Evolutionary conservation across 2,888 invertebrate genomes (phyloP).

Genomic region (Capitulum mitella): DNA sequence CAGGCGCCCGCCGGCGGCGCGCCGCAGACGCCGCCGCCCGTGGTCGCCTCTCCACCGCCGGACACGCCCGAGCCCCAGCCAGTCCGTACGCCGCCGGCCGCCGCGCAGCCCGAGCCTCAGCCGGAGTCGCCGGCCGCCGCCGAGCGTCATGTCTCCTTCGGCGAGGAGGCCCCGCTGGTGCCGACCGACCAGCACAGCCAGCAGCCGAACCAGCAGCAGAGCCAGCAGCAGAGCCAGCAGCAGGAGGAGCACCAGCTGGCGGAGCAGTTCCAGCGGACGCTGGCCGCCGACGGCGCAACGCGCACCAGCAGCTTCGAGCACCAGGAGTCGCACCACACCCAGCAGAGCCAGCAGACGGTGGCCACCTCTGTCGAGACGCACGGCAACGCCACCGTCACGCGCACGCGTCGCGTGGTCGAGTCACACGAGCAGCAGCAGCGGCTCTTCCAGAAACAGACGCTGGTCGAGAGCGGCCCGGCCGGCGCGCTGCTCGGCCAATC

Average conservation of each 20-base stretch:
- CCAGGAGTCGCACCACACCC: not conserved
- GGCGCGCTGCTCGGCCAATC: not conserved
- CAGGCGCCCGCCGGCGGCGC: not conserved
- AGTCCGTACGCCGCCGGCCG: slow-evolving; percentile 3
- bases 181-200: not conserved
- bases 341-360: slow-evolving; percentile 9
- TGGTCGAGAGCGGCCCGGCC: not conserved
- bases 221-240: slow-evolving; percentile 16
- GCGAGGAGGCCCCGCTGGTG: slow-evolving; percentile 10
- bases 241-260: slow-evolving; percentile 6
- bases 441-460: not conserved
- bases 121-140: too few species aligned
- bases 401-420: not conserved
- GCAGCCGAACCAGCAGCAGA: not conserved
- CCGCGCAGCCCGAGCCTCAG: slow-evolving; percentile 12
- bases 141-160: slow-evolving; percentile 12
- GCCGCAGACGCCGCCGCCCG: not conserved
- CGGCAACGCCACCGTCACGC: slow-evolving; percentile 1
- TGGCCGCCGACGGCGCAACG: not conserved
- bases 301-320: not conserved
- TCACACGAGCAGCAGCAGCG: not conserved
- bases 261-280: not conserved
- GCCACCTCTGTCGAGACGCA: not conserved
- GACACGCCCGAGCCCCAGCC: not conserved
- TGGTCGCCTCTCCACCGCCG: not conserved